These are phyloP conservation scores for Holothuria leucospilota DNA, from an alignment of 53 echinoderm and acorn worm species.

Conservation along the genomic window DNA sequence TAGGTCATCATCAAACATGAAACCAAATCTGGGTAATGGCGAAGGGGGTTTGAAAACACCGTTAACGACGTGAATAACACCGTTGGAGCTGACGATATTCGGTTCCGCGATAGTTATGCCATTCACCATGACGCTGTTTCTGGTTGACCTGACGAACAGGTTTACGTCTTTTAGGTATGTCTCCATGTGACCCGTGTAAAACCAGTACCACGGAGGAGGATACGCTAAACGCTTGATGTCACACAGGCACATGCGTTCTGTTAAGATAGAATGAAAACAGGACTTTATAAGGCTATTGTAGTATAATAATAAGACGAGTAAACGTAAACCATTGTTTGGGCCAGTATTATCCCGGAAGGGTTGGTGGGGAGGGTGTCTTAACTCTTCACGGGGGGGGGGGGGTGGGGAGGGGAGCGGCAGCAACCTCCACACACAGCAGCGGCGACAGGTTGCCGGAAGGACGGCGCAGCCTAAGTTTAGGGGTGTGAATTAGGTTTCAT, in stretches of 20 bases:
- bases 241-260: slow-evolving; percentile 26
- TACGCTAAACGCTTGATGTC: slow-evolving; percentile 12
- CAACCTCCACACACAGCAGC: too few species aligned
- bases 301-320: too few species aligned
- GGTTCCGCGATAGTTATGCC: slow-evolving; percentile 13
- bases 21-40: not conserved
- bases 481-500: too few species aligned
- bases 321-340: too few species aligned
- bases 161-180: not conserved
- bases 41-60: slow-evolving; percentile 14
- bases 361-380: too few species aligned
- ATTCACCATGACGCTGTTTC: not conserved
- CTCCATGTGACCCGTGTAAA: slow-evolving; percentile 22
- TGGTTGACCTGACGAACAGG: not conserved
- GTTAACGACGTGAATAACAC: slow-evolving; percentile 31
- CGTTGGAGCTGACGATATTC: slow-evolving; percentile 32
- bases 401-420: too few species aligned
- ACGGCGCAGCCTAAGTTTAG: too few species aligned
- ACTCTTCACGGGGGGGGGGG: too few species aligned
- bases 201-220: slow-evolving; percentile 24
- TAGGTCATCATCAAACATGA: too few species aligned
- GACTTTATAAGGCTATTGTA: too few species aligned
- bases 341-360: too few species aligned
- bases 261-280: not conserved
- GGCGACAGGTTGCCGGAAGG: too few species aligned